Conservation (phyloP, 2,888 invertebrate genomes). For the Protophormia terraenovae region DNA sequence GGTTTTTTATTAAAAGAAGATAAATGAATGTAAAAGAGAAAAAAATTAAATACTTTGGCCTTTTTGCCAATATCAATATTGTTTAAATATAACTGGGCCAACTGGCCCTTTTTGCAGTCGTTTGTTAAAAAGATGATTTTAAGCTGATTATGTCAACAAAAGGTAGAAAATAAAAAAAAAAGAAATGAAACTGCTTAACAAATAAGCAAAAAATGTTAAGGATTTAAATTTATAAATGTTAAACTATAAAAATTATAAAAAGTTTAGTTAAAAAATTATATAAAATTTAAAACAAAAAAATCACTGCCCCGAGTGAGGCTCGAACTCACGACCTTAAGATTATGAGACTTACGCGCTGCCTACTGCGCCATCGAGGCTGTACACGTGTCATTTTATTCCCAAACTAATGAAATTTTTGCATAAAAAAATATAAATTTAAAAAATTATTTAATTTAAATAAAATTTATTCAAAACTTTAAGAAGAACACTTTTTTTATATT, state of each 20-base stretch:
- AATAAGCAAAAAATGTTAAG: neutral
- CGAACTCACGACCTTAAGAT: constrained; percentile 79
- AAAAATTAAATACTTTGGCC: constrained; percentile 29
- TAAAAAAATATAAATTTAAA: too few relatives aligned
- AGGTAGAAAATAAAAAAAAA: too few relatives aligned
- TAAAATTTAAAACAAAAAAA: constrained; percentile 26
- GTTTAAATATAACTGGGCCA: neutral
- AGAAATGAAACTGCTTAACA: neutral
- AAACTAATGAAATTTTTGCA: too few relatives aligned
- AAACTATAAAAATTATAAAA: neutral
- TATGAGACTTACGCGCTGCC: constrained; percentile 79
- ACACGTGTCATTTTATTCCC: neutral
- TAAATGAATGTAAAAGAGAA: constrained; percentile 8
- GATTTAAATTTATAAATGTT: neutral
- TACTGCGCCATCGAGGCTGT: constrained; percentile 78
- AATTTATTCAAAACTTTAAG: neutral
- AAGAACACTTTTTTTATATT: too few relatives aligned
- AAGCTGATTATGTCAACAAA: constrained; percentile 57
- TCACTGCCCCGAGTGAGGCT: constrained; percentile 77
- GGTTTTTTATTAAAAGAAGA: constrained; percentile 8
- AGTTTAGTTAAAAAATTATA: neutral
- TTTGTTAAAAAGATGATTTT: constrained; percentile 35
- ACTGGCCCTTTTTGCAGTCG: constrained; percentile 8
- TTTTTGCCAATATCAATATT: constrained; percentile 6
- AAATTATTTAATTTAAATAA: neutral